Evolutionary conservation across 2,797 vertebrate genomes (phyloP).

Genomic region (Characodon lateralis): DNA sequence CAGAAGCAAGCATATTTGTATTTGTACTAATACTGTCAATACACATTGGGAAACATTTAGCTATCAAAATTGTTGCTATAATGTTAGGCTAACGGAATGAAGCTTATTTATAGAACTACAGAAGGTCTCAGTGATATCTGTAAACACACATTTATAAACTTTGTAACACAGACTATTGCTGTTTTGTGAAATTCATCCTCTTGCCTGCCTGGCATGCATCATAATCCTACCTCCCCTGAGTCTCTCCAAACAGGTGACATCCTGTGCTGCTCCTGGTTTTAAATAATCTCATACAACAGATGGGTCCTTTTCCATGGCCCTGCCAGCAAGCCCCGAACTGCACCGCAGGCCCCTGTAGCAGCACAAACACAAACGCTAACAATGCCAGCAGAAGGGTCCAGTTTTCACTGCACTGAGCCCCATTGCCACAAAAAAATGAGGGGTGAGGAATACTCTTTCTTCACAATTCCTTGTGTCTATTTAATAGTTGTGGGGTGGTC

Average conservation of each 20-base stretch:
- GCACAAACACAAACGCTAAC: slow-evolving; percentile 53
- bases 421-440: slow-evolving; percentile 9
- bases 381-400: slow-evolving; percentile 60
- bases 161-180: slow-evolving; percentile 11
- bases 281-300: slow-evolving; percentile 79
- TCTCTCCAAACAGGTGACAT: slow-evolving; percentile 74
- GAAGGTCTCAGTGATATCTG: neutral
- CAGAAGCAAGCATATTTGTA: neutral
- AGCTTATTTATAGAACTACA: neutral
- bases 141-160: slow-evolving; percentile 16
- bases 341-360: slow-evolving; percentile 62
- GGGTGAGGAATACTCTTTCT: slow-evolving; percentile 31
- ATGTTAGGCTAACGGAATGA: neutral
- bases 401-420: slow-evolving; percentile 54
- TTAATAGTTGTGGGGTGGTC: neutral
- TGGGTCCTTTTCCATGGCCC: slow-evolving; percentile 66
- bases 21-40: neutral
- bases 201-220: neutral
- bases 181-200: slow-evolving; percentile 44
- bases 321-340: slow-evolving; percentile 62
- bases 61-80: neutral
- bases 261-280: slow-evolving; percentile 68
- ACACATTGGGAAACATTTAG: neutral
- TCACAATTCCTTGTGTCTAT: slow-evolving; percentile 8
- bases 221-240: slow-evolving; percentile 64